These are phyloP conservation scores for Anolis carolinensis DNA, from an alignment of 2,113 vertebrate species.

Conservation along the genomic window DNA sequence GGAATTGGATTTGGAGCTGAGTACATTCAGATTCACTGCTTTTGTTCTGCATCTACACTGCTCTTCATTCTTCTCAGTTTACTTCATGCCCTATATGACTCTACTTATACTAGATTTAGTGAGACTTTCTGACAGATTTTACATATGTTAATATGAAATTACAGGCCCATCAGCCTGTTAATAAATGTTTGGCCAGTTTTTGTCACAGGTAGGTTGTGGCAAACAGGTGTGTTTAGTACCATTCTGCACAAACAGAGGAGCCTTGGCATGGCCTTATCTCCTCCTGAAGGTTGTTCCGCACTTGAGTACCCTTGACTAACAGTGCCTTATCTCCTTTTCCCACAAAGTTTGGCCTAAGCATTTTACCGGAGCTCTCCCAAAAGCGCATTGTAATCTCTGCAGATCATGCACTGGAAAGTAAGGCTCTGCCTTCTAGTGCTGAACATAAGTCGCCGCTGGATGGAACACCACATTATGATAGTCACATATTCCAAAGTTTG, in stretches of 20 bases:
- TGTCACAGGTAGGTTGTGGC: not conserved
- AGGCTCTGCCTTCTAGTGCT: not conserved
- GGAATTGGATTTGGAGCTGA: not conserved
- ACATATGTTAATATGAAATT: not conserved
- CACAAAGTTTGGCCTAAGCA: constrained; percentile 12
- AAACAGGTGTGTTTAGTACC: not conserved
- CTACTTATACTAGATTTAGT: not conserved
- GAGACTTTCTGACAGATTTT: not conserved
- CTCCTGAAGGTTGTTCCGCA: constrained; percentile 21
- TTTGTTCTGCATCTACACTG: not conserved
- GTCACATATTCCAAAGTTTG: not conserved
- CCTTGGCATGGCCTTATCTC: constrained; percentile 29
- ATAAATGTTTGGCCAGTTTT: not conserved
- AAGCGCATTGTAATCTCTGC: constrained; percentile 8
- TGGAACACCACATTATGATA: not conserved
- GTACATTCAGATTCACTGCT: not conserved
- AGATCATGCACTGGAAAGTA: not conserved
- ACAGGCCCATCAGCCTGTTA: not conserved
- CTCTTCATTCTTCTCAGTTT: not conserved
- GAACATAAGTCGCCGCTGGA: not conserved
- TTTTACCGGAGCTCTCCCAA: not conserved
- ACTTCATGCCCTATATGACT: not conserved
- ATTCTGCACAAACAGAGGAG: not conserved
- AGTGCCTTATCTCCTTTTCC: constrained; percentile 3
- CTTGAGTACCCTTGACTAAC: constrained; percentile 18